A percentile compares a stretch with the other conserved stretches of the same genome.
These are phyloP conservation scores for Pseudanteris insignis DNA, from an alignment of 2,888 invertebrate genomes.

Conservation along the genomic window DNA sequence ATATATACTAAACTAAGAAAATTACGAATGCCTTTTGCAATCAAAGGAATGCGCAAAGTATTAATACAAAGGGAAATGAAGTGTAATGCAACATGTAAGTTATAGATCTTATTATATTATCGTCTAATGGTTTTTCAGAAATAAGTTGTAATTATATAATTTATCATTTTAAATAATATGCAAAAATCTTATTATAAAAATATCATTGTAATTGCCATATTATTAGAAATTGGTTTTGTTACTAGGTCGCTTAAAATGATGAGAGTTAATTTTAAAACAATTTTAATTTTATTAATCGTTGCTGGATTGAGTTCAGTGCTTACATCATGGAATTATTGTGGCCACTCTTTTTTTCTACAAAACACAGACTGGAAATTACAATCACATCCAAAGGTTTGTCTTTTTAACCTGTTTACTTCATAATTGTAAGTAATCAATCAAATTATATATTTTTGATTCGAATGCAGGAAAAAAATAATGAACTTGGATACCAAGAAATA, in stretches of 20 bases:
- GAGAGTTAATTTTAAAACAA: conserved; percentile 81
- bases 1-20: not conserved
- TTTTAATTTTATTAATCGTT: conserved; percentile 69
- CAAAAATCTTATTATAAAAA: no score
- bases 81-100: conserved; percentile 23
- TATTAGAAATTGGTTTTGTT: not conserved
- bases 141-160: no score
- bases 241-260: conserved; percentile 72
- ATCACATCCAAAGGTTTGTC: no score
- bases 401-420: no score
- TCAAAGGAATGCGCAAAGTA: conserved; percentile 7
- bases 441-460: no score
- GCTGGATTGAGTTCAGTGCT: conserved; percentile 75
- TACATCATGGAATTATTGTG: conserved; percentile 81
- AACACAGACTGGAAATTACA: conserved; percentile 61
- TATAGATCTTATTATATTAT: not conserved
- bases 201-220: no score
- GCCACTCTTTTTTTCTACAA: conserved; percentile 68
- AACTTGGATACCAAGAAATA: conserved; percentile 74
- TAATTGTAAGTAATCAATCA: no score
- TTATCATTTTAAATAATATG: no score
- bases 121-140: no score
- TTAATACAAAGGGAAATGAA: conserved; percentile 13
- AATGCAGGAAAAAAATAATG: conserved; percentile 60
- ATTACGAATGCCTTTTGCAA: conserved; percentile 21